Conservation (phyloP, 1,140 invertebrate species). For the Thalassaphorura encarpata region DNA sequence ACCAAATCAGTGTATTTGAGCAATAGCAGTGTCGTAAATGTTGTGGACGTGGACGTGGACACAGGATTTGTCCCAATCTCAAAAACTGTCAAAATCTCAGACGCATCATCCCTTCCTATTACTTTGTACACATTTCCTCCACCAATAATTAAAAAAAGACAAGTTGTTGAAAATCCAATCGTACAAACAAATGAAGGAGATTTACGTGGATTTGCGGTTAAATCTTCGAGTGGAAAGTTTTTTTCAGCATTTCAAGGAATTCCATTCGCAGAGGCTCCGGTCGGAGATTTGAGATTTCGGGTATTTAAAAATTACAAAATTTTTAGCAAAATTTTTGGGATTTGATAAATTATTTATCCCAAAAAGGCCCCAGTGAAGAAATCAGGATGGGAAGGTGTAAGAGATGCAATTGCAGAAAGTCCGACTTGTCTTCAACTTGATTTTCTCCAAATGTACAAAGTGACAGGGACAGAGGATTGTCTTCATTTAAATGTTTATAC, state of each 20-base stretch:
- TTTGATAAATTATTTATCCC: not conserved
- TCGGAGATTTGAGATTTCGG: conserved; percentile 18
- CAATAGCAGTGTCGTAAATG: no score
- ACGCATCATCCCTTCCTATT: not conserved
- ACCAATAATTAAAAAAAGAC: not conserved
- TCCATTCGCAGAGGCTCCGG: conserved; percentile 26
- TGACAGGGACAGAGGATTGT: conserved; percentile 24
- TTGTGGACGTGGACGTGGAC: no score
- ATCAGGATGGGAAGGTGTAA: conserved; percentile 20
- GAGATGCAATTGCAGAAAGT: conserved; percentile 21
- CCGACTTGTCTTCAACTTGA: conserved; percentile 28
- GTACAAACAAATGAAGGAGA: conserved; percentile 16
- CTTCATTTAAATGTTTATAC: conserved; percentile 26
- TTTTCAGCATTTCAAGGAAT: conserved; percentile 27
- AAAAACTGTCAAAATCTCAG: not conserved
- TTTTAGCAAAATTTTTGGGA: not conserved
- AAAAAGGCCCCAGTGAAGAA: conserved; percentile 22
- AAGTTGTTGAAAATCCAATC: conserved; percentile 11
- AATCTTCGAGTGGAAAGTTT: conserved; percentile 10
- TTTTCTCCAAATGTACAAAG: conserved; percentile 26
- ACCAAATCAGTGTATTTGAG: not conserved
- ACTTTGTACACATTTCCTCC: no score
- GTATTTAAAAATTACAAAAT: not conserved
- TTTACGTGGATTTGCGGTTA: conserved; percentile 25
- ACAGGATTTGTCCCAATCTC: not conserved